A percentile compares a stretch with the other conserved stretches of the same genome.
Conservation (phyloP, 1,140 invertebrate genomes). For the Aradophagus sp. region DNA sequence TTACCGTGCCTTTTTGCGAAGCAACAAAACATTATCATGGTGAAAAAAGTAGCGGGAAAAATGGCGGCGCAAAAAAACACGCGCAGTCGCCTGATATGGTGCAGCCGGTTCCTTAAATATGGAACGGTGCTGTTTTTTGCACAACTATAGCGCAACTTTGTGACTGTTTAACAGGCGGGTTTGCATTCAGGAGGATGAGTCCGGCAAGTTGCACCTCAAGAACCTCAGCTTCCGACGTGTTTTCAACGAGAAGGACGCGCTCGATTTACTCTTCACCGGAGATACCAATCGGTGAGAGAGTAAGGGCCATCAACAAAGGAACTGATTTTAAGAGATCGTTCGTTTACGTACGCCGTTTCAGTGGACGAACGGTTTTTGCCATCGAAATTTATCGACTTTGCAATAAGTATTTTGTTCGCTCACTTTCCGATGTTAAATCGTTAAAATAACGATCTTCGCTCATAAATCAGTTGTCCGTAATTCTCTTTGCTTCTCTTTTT, state of each 20-base stretch:
- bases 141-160: slow-evolving; percentile 18
- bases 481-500: too few relatives aligned
- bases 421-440: too few relatives aligned
- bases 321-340: slow-evolving; percentile 34
- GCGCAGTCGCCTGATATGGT: slow-evolving; percentile 10
- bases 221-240: slow-evolving; percentile 78
- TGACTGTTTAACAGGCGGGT: slow-evolving; percentile 71
- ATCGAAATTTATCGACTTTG: too few relatives aligned
- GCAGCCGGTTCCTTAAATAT: slow-evolving; percentile 34
- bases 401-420: too few relatives aligned
- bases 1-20: too few relatives aligned
- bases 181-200: slow-evolving; percentile 77
- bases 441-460: too few relatives aligned
- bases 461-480: too few relatives aligned
- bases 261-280: slow-evolving; percentile 78
- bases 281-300: slow-evolving; percentile 77
- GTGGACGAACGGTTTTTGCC: too few relatives aligned
- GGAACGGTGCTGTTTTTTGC: slow-evolving; percentile 29
- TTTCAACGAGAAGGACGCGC: slow-evolving; percentile 77
- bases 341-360: slow-evolving; percentile 1
- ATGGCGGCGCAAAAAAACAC: too few relatives aligned
- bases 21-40: too few relatives aligned
- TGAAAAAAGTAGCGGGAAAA: too few relatives aligned
- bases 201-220: slow-evolving; percentile 78
- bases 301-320: slow-evolving; percentile 36